phyloP scores from a whole-genome alignment of 1,140 invertebrate species.

The Drosophila obscura region DNA sequence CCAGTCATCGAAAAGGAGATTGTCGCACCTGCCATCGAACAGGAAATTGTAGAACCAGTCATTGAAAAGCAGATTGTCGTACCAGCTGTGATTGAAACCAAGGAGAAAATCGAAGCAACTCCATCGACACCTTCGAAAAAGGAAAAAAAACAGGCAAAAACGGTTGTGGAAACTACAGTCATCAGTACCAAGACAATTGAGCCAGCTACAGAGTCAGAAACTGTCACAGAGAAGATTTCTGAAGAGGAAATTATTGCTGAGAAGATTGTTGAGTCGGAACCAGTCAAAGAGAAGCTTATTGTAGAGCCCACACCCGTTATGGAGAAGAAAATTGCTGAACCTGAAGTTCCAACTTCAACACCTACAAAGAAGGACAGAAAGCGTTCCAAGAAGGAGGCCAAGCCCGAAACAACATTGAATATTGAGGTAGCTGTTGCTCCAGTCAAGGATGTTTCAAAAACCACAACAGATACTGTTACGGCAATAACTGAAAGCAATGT shows the following conservation, averaged over 20 bases:
- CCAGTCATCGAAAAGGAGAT: not conserved
- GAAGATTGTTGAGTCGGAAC: not conserved
- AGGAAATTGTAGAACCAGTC: conserved; percentile 5
- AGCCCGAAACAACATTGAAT: not conserved
- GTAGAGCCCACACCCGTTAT: not conserved
- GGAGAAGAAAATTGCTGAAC: not conserved
- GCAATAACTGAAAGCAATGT: not conserved
- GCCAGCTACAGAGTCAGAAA: not conserved
- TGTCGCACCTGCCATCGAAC: not conserved
- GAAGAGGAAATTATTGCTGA: not conserved
- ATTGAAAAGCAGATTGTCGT: conserved; percentile 3
- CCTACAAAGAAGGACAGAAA: conserved; percentile 24
- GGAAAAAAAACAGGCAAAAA: conserved; percentile 17
- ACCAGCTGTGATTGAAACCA: conserved; percentile 16
- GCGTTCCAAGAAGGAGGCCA: conserved; percentile 24
- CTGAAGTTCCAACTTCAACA: not conserved
- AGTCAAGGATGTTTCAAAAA: not conserved
- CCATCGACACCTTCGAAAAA: conserved; percentile 3
- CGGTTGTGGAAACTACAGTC: conserved; percentile 2
- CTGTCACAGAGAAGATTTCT: not conserved
- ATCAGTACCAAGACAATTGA: not conserved
- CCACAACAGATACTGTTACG: not conserved
- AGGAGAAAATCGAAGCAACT: not conserved
- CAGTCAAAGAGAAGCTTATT: not conserved
- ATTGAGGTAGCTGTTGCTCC: too few relatives aligned